A percentile compares a stretch with the other conserved stretches of the same genome.
These are phyloP conservation scores for Andrena trimmerana DNA, from an alignment of 2,888 invertebrate species.

Conservation along the genomic window DNA sequence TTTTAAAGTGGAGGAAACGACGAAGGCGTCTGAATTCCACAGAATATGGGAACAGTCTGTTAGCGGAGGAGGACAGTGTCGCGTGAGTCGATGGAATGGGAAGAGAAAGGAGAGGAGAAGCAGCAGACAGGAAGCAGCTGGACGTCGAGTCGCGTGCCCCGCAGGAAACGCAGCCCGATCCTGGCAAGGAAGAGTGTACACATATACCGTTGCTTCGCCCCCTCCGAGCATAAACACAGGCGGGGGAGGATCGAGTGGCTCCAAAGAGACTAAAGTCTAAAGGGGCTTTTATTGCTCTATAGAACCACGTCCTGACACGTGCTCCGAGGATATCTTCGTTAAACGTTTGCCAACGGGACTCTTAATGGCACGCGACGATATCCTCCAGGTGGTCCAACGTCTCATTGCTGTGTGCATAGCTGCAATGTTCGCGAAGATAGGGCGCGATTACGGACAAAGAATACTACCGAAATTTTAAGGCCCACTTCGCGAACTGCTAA, in stretches of 20 bases:
- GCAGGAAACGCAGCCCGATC: constrained; percentile 66
- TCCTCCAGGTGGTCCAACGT: constrained; percentile 73
- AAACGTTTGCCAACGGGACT: constrained; percentile 75
- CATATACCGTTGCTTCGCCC: constrained; percentile 46
- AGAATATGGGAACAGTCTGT: constrained; percentile 54
- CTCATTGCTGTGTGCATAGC: constrained; percentile 47
- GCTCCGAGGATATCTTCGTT: constrained; percentile 75
- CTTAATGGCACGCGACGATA: constrained; percentile 76
- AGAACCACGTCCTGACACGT: constrained; percentile 66
- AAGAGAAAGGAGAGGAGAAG: constrained; percentile 58
- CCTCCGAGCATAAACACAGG: constrained; percentile 28
- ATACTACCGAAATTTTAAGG: not conserved
- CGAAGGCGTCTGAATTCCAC: not conserved
- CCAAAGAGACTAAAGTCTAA: constrained; percentile 53
- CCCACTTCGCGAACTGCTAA: not conserved
- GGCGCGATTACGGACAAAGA: not conserved
- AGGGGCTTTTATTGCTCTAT: constrained; percentile 67
- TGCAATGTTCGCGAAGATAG: not conserved
- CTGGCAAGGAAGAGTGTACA: constrained; percentile 36
- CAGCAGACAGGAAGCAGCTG: constrained; percentile 83
- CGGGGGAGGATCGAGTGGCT: constrained; percentile 61
- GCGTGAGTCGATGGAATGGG: constrained; percentile 72
- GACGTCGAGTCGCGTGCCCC: constrained; percentile 80
- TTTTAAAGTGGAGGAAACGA: not conserved
- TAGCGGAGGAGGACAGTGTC: constrained; percentile 61